phyloP scores from a whole-genome alignment of 1,140 invertebrate genomes.

The Tetramorium simillimum region DNA sequence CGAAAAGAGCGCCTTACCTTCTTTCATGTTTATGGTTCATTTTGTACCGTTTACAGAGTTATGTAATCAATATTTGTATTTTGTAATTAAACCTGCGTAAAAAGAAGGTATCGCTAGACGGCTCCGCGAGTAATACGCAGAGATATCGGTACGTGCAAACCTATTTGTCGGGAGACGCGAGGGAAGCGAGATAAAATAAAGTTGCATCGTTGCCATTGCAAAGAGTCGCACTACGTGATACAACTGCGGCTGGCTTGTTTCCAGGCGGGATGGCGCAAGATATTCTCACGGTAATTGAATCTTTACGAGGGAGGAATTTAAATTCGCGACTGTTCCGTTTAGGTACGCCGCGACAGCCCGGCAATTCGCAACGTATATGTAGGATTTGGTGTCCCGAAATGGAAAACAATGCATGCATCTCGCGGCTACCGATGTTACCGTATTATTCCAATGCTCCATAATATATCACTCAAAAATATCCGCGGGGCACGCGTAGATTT shows the following conservation, averaged over 20 bases:
- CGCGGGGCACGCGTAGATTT: neutral
- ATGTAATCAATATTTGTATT: neutral
- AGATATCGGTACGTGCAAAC: neutral
- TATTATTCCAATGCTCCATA: constrained; percentile 18
- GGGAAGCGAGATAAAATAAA: constrained; percentile 35
- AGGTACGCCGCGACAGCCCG: neutral
- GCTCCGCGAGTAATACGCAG: neutral
- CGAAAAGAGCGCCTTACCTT: neutral
- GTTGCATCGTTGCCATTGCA: constrained; percentile 17
- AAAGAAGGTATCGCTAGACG: neutral
- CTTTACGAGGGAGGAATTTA: constrained; percentile 76
- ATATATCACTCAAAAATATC: constrained; percentile 41
- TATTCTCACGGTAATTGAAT: constrained; percentile 79
- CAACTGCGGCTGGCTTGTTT: constrained; percentile 48
- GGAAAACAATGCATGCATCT: constrained; percentile 23
- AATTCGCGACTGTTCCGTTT: constrained; percentile 67
- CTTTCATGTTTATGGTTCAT: neutral
- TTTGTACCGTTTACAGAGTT: neutral
- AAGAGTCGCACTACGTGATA: constrained; percentile 52
- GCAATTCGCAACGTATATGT: neutral
- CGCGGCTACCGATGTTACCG: constrained; percentile 12
- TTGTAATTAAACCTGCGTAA: constrained; percentile 2
- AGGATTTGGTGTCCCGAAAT: constrained; percentile 9
- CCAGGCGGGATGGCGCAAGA: constrained; percentile 58
- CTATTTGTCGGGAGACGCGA: constrained; percentile 7